Evolutionary conservation across 2,113 vertebrate genomes (phyloP).

Genomic region (Erythrocebus patas): DNA sequence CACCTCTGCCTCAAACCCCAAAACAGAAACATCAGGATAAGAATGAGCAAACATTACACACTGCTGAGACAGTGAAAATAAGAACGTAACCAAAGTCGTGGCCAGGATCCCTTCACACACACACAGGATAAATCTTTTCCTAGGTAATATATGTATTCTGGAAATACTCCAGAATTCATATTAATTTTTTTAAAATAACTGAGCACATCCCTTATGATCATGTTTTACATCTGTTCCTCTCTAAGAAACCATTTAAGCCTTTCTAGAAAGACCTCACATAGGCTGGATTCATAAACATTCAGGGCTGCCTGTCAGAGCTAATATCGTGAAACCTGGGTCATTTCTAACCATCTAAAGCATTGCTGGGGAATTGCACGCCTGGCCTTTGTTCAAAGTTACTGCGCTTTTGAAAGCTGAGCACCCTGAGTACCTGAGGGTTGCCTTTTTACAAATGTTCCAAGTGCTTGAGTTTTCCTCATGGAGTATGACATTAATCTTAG

Average conservation of each 20-base stretch:
- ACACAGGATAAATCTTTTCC: neutral
- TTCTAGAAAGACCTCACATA: neutral
- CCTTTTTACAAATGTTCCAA: neutral
- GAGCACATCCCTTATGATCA: neutral
- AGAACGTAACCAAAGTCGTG: neutral
- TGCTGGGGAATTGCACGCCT: neutral
- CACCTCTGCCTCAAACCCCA: neutral
- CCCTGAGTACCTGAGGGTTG: neutral
- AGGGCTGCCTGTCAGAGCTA: neutral
- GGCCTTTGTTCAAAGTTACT: neutral
- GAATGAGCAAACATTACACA: neutral
- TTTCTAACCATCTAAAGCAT: neutral
- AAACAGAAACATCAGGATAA: neutral
- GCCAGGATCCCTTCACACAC: neutral
- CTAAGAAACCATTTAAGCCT: neutral
- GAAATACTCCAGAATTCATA: neutral
- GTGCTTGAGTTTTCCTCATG: neutral
- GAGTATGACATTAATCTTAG: neutral
- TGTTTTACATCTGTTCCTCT: neutral
- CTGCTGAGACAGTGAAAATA: neutral
- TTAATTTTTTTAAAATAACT: neutral
- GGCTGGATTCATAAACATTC: neutral
- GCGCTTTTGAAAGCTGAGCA: neutral
- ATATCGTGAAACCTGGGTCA: neutral
- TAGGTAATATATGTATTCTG: neutral